Evolutionary conservation across 2,113 vertebrate species (phyloP).

Genomic region (Sebastes schlegelii): DNA sequence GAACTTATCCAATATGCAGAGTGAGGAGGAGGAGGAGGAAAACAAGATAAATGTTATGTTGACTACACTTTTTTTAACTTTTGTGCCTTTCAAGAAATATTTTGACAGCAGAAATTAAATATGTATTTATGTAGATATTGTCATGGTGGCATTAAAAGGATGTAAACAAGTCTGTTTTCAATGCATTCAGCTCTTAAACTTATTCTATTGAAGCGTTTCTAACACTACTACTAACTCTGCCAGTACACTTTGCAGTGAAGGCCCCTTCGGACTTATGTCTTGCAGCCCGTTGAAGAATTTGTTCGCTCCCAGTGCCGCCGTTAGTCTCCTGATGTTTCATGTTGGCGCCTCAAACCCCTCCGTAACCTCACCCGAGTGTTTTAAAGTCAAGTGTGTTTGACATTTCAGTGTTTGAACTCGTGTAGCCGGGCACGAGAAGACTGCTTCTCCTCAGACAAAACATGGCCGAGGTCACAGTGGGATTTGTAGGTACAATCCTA

Average conservation of each 20-base stretch:
- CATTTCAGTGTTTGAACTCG: slow-evolving; percentile 50
- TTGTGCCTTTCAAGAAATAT: slow-evolving; percentile 38
- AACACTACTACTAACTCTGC: background rate
- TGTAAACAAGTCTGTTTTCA: slow-evolving; percentile 35
- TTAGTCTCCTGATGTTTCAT: slow-evolving; percentile 30
- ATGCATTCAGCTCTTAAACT: background rate
- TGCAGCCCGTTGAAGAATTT: background rate
- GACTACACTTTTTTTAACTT: slow-evolving; percentile 1
- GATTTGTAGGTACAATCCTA: slow-evolving; percentile 52
- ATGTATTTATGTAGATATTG: slow-evolving; percentile 67
- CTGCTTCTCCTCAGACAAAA: slow-evolving; percentile 32
- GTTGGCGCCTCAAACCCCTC: background rate
- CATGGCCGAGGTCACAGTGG: slow-evolving; percentile 34
- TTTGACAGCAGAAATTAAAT: slow-evolving; percentile 55
- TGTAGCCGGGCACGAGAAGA: slow-evolving; percentile 39
- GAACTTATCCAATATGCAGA: slow-evolving; percentile 53
- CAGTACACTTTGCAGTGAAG: slow-evolving; percentile 5
- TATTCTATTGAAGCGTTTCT: slow-evolving; percentile 2
- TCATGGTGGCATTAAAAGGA: slow-evolving; percentile 15
- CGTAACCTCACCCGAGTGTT: slow-evolving; percentile 11
- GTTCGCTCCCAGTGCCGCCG: background rate
- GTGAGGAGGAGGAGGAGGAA: slow-evolving; percentile 22
- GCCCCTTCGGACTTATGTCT: slow-evolving; percentile 21
- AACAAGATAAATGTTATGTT: slow-evolving; percentile 44
- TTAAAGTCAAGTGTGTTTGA: slow-evolving; percentile 69